These are phyloP conservation scores for Lypha dubia DNA, from an alignment of 2,888 invertebrate genomes.

Conservation along the genomic window DNA sequence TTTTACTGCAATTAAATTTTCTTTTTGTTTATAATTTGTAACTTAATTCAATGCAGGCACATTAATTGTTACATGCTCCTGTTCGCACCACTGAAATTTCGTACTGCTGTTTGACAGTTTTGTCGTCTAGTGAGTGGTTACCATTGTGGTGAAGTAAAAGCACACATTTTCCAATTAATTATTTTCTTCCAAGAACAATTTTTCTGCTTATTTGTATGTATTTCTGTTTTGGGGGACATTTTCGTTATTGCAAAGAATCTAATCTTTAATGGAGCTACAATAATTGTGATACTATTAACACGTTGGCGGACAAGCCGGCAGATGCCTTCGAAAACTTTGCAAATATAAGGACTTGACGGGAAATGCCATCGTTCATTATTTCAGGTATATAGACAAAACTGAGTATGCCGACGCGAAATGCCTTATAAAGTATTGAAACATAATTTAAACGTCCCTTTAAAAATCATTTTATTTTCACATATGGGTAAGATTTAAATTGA, in stretches of 20 bases:
- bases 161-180: constrained; percentile 29
- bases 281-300: too few relatives aligned
- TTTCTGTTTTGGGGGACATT: not conserved
- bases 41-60: constrained; percentile 27
- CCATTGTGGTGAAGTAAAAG: constrained; percentile 31
- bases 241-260: not conserved
- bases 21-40: not conserved
- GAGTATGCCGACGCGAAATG: too few relatives aligned
- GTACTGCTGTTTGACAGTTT: not conserved
- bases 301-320: too few relatives aligned
- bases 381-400: too few relatives aligned
- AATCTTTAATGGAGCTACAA: not conserved
- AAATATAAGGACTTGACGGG: too few relatives aligned
- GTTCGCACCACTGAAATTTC: not conserved
- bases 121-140: constrained; percentile 31
- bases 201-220: not conserved
- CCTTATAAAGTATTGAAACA: too few relatives aligned
- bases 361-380: too few relatives aligned
- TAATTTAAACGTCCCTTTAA: too few relatives aligned
- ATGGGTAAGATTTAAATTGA: too few relatives aligned
- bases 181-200: constrained; percentile 18
- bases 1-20: constrained; percentile 7
- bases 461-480: too few relatives aligned
- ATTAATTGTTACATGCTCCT: constrained; percentile 21
- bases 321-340: too few relatives aligned